Evolutionary conservation across 2,888 invertebrate genomes (phyloP).

Genomic region (Ectemnius cavifrons): DNA sequence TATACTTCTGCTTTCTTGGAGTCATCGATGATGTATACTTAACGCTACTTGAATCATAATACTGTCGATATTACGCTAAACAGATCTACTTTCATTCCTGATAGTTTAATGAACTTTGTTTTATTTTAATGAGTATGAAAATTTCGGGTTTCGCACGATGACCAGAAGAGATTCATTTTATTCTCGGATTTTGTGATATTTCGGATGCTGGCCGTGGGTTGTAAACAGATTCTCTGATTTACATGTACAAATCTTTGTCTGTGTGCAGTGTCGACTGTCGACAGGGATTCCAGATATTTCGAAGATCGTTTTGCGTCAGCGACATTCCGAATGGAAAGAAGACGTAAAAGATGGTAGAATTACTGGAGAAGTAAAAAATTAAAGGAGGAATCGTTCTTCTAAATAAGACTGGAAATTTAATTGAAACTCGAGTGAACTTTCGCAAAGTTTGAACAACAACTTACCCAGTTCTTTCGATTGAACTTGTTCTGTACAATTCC

Average conservation of each 20-base stretch:
- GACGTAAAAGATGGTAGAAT: too few species aligned
- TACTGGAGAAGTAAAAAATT: too few species aligned
- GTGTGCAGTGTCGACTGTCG: background rate
- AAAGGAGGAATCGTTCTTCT: too few species aligned
- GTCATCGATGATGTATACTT: too few species aligned
- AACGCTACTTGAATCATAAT: too few species aligned
- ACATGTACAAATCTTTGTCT: conserved; percentile 20
- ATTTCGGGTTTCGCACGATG: background rate
- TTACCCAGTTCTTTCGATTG: conserved; percentile 70
- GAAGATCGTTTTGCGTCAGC: conserved; percentile 37
- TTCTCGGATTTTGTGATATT: conserved; percentile 36
- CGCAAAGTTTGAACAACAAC: conserved; percentile 14
- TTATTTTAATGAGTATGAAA: too few species aligned
- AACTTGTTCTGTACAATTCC: conserved; percentile 79
- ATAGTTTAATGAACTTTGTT: too few species aligned
- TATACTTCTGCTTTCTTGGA: too few species aligned
- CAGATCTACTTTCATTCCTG: too few species aligned
- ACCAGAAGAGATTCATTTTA: conserved; percentile 12
- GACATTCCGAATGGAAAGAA: background rate
- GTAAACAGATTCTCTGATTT: conserved; percentile 38
- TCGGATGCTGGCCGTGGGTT: conserved; percentile 16
- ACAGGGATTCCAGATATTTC: conserved; percentile 27
- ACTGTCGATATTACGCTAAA: too few species aligned
- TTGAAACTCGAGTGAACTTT: background rate
- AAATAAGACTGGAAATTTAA: background rate